phyloP scores from a whole-genome alignment of 2,113 vertebrate genomes.

The Tachysurus vachellii region DNA sequence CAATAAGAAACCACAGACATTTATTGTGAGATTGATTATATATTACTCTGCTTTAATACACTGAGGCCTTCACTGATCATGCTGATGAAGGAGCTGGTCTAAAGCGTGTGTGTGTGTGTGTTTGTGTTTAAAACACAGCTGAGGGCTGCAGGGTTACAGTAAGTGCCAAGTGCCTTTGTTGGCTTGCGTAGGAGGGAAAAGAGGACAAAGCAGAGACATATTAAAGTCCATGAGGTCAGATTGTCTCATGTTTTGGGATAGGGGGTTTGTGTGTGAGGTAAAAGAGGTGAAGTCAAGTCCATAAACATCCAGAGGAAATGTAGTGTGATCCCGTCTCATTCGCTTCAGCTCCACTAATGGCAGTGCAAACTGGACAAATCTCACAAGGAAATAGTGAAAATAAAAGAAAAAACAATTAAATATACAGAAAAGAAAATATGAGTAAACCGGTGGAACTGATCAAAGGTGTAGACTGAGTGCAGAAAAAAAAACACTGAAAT shows the following conservation, averaged over 20 bases:
- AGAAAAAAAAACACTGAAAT: slow-evolving; percentile 7
- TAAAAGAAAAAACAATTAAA: not conserved
- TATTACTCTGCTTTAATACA: no score
- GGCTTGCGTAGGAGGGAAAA: slow-evolving; percentile 28
- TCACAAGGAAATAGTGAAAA: slow-evolving; percentile 27
- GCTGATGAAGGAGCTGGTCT: slow-evolving; percentile 31
- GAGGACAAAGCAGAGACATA: not conserved
- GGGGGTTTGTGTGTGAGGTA: slow-evolving; percentile 8
- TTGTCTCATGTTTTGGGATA: slow-evolving; percentile 43
- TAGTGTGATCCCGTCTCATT: not conserved
- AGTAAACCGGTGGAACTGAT: not conserved
- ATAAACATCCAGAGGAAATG: slow-evolving; percentile 25
- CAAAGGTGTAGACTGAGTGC: not conserved
- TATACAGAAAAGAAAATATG: not conserved
- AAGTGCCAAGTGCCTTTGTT: slow-evolving; percentile 56
- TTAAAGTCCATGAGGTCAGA: slow-evolving; percentile 48
- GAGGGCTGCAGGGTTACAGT: slow-evolving; percentile 7
- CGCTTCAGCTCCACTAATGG: slow-evolving; percentile 44
- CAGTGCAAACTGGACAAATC: slow-evolving; percentile 54
- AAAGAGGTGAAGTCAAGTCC: slow-evolving; percentile 26
- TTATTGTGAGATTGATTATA: no score
- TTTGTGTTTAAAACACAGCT: slow-evolving; percentile 43
- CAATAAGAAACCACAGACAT: not conserved
- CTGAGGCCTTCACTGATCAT: not conserved
- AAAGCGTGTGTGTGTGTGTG: not conserved